Evolutionary conservation across 2,888 invertebrate species (phyloP), one percentile per base, ranked within the genome.

Genomic region (Tipula helvola): DNA sequence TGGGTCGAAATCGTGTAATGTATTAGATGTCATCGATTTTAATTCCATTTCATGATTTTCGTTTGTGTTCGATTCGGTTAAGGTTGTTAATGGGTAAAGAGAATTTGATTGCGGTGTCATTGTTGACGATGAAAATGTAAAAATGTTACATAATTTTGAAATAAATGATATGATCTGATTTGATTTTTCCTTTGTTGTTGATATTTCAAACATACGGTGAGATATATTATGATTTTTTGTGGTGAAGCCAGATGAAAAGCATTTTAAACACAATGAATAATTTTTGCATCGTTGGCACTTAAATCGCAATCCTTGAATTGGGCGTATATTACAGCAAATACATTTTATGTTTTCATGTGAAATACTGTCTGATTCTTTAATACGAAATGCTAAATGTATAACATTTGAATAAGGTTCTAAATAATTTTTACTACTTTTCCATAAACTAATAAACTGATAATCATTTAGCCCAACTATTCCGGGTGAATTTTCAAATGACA

Each of bases 181-280:
- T 10, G 41, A 42, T 85, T 44, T 85, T 44, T 41, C 42, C 2
- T 85, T 90, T 88, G 91, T 91, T 1, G 89, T 89, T 87, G 90
- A 91, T 8, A 91, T 90, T 88, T 91, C 91, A 87, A 89, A 90
- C 90, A 91, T 90, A 10, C 91, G 90, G 88, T 91, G 91, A 7
- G 89, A 88, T 12, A 84, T 18, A 1, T 88, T 87, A 87, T 91
- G 91, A 86, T 90, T 91, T 83, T 89, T 89, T 28, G 88, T 89
- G 0, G 88, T 88, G 47, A 87, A 89, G 0, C 91, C 91, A 18
- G 89, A 89, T 1, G 91, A 90, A 88, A 91, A 91, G 87, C 91
- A 91, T 87, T 90, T 90, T 86, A 91, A 87, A 85, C 91, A 91
- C 16, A 91, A 87, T 0, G 91, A 91, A 5, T 91, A 71, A 87